Evolutionary conservation across 1,140 invertebrate species (phyloP), one percentile per base, ranked within the genome.

Genomic region (Neodiprion pinetum): DNA sequence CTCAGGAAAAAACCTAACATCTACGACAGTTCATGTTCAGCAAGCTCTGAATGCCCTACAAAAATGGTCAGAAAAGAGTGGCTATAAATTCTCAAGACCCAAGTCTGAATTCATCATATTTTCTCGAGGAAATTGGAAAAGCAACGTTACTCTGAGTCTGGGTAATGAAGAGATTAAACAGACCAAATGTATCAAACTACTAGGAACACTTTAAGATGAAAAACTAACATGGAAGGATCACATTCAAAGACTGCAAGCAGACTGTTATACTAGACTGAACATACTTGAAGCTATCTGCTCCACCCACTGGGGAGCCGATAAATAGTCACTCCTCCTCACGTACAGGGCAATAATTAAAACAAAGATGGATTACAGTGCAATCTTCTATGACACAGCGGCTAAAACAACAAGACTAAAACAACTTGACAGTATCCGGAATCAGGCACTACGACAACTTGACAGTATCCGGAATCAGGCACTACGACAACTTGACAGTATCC

Each of bases 81-180:
- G 72, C 23, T 72, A 72, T n/a, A 74, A 74, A 40, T 77, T 77
- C 66, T 77, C 70, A 17, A n/a, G n/a, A 7, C 65, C 65, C 1
- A 77, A 74, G 70, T 69, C 76, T 5, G 48, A 77, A 70, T 74
- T 7, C 40, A 76, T 76, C 28, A 65, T 74, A 40, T 47, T 77
- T 47, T 17, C 28, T n/a, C 65, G 47, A 61, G 9, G 53, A 73
- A 48, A 7, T 9, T 14, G 12, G 48, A 69, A 5, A 23, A 48
- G 67, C 9, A 68, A 23, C 14, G 65, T 12, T 14, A 74, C 17
- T 11, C 72, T 74, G 23, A 48, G 40, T n/a, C 17, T 77, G 17
- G 72, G 53, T 47, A 23, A 71, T n/a, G 40, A 28, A 10, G 14
- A 61, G 1, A 5, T 77, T 7, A 47, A 74, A 71, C 49, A 28